phyloP scores from a whole-genome alignment of 2,797 vertebrate species.

The Neoniphon sammara region DNA sequence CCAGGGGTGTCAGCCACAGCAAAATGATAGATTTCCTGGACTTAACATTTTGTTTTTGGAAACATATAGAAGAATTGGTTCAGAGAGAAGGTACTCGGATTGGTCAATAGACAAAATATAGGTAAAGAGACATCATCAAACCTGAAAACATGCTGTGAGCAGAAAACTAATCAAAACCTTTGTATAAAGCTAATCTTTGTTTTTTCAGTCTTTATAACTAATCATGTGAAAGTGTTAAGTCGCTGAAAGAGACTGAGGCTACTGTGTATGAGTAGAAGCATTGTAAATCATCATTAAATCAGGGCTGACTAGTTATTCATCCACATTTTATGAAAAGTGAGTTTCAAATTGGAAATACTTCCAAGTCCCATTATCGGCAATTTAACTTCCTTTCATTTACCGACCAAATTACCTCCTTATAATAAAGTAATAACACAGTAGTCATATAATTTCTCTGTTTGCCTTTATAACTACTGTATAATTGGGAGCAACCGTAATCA shows the following conservation, averaged over 20 bases:
- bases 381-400: slow-evolving; percentile 6
- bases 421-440: not conserved
- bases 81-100: not conserved
- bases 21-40: slow-evolving; percentile 27
- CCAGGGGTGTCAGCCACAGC: slow-evolving; percentile 6
- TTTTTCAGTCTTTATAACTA: not conserved
- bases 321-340: not conserved
- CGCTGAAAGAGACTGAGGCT: not conserved
- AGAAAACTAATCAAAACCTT: not conserved
- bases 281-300: slow-evolving; percentile 1
- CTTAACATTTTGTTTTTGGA: slow-evolving; percentile 34
- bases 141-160: not conserved
- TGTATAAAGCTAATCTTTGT: not conserved
- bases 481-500: slow-evolving; percentile 3
- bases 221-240: not conserved
- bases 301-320: not conserved
- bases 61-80: not conserved
- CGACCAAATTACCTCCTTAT: slow-evolving; percentile 6
- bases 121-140: not conserved
- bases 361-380: not conserved
- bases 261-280: not conserved
- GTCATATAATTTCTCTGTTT: slow-evolving; percentile 6
- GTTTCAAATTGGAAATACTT: slow-evolving; percentile 9
- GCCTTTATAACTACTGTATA: slow-evolving; percentile 17
- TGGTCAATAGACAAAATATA: not conserved